Evolutionary conservation across 2,888 invertebrate genomes (phyloP), one percentile per base, ranked within the genome.

Genomic region (Tetrapedia diversipes): DNA sequence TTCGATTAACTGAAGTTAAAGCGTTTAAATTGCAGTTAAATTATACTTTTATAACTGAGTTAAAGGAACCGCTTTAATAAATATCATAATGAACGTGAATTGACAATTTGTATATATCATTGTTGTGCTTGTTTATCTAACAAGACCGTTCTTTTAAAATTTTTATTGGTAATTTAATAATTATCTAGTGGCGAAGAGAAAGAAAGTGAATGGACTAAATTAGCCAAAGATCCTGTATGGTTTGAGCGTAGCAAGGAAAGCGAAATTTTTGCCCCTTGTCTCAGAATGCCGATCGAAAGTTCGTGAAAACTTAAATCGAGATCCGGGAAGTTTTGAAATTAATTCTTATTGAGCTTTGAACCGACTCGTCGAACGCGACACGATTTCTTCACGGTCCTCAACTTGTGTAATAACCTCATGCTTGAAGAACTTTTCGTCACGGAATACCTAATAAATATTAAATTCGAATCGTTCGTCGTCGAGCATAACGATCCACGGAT

Each of bases 261-360:
- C 76, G 71, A 63, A 60, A 77, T 27, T 59, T n/a, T 53, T 72
- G 59, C 43, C 29, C 49, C 53, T 27, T 57, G 39, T 70, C 59
- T 79, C 51, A 19, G 76, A 54, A 43, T 37, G 60, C 16, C 72
- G 77, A 79, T 83, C 78, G 72, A 76, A 85, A 85, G 81, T 85
- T 86, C 41, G 64, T 49, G 54, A 67, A 75, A 84, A 87, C 83
- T 86, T 87, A 86, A 85, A 86, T 85, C 80, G 77, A 82, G 82
- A 86, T 86, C 80, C 83, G 72, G 75, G 76, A 85, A 86, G 79
- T 86, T 86, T 85, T 75, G 73, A 86, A 87, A 86, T 87, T 85
- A 86, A 86, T 86, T 87, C 81, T 83, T 85, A 87, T 87, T 83
- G 83, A 78, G 81, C 86, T 86, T 86, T 87, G 86, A 86, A 86